Percentiles rank a stretch among this genome's conserved stretches.
Conservation (phyloP, 2,797 vertebrate genomes). For the Agapornis canus region DNA sequence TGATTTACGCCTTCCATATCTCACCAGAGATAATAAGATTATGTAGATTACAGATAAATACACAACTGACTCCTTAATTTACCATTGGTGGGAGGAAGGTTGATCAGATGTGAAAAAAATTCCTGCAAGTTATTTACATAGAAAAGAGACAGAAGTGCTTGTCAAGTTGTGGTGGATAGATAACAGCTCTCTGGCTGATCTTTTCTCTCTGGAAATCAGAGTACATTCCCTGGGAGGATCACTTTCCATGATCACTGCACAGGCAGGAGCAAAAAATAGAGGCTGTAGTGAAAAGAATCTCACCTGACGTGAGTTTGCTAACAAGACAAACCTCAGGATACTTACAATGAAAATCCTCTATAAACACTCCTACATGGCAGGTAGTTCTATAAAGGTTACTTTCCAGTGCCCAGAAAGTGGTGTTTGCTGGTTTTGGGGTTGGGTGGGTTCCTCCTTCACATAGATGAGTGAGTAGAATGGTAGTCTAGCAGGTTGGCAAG, state of each 20-base stretch:
- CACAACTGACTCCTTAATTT: not conserved
- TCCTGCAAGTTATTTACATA: not conserved
- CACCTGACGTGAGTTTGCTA: not conserved
- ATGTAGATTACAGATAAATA: not conserved
- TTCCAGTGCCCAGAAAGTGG: not conserved
- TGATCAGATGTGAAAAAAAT: not conserved
- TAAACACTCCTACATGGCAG: rapidly evolving
- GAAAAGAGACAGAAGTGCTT: not conserved
- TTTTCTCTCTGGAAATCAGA: not conserved
- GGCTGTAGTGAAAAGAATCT: not conserved
- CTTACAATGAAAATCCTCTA: not conserved
- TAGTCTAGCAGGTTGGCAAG: not conserved
- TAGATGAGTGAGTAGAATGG: not conserved
- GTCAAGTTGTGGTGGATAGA: not conserved
- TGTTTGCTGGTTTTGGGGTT: rapidly evolving
- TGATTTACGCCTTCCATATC: not conserved
- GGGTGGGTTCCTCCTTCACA: not conserved
- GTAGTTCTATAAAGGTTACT: not conserved
- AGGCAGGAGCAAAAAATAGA: not conserved
- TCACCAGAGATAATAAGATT: not conserved
- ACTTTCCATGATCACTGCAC: not conserved
- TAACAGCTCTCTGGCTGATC: not conserved
- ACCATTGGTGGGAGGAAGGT: not conserved
- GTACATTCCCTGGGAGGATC: not conserved
- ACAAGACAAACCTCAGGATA: not conserved